Evolutionary conservation across 2,113 vertebrate species (phyloP), one percentile per base, ranked within the genome.

Genomic region (Myodes glareolus): DNA sequence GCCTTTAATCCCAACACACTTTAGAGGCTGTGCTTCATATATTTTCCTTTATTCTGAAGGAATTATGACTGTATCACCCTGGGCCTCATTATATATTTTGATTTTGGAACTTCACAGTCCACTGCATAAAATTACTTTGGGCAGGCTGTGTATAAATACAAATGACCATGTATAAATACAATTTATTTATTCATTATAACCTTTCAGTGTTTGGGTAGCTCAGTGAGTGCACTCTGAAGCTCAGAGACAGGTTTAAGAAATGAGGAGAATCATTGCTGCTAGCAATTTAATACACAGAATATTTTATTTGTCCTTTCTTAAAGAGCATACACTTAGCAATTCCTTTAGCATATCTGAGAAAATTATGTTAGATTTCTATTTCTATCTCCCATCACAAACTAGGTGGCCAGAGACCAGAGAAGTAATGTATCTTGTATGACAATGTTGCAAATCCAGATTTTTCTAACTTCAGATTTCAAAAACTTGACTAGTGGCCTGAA

Each of bases 121-220:
- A 85, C 75, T 94, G 23, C 50, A 19, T 90, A 47, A 76, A 78
- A 58, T 90, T 82, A 93, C 78, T 96, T 94, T 65, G 73, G 17
- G n/a, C 96, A 42, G 50, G 14, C 7, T 88, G 1, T 95, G 25
- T 73, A 58, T 55, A 4, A 21, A 94, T 45, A 93, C 78, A 19
- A 11, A 4, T 0, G 39, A 65, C 14, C 88, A 68, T 67, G 5
- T 42, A 19, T 80, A 96, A 94, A 88, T 23, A 88, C 23, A 90
- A 77, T 88, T 85, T 5, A 76, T 55, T 91, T 90, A 72, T 77
- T 93, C 63, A 42, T 80, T 87, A 89, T 77, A 52, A 82, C 91
- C 4, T 82, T 88, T 4, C 2, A 68, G 6, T 76, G 88, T 96
- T 45, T 72, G 6, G 31, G 52, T 93, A 39, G 36, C 70, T 5